Evolutionary conservation across 1,140 invertebrate species (phyloP).

Genomic region (Copidosoma floridanum): DNA sequence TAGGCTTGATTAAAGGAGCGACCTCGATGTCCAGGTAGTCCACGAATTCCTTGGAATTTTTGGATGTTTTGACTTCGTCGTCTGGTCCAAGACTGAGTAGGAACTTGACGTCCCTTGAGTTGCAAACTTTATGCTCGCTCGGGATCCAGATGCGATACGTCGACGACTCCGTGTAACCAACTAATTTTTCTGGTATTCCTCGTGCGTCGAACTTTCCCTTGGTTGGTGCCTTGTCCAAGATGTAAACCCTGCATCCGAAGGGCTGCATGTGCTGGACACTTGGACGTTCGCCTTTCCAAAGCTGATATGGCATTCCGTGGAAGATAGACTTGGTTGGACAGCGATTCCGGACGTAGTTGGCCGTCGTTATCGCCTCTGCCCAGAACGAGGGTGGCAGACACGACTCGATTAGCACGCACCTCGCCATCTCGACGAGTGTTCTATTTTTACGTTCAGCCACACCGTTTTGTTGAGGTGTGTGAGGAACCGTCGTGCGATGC

Average conservation of each 20-base stretch:
- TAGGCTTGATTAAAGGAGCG: too few relatives aligned
- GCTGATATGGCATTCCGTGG: not conserved
- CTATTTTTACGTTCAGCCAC: constrained; percentile 36
- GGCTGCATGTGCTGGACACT: constrained; percentile 12
- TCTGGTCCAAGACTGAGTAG: not conserved
- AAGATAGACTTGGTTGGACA: not conserved
- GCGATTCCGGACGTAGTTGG: not conserved
- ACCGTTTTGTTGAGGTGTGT: too few relatives aligned
- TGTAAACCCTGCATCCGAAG: constrained; percentile 24
- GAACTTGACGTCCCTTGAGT: constrained; percentile 36
- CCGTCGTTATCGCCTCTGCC: too few relatives aligned
- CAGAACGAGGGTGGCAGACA: not conserved
- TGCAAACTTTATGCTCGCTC: constrained; percentile 29
- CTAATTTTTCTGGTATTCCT: constrained; percentile 34
- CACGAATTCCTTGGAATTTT: not conserved
- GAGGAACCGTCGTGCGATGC: constrained; percentile 33
- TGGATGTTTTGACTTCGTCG: not conserved
- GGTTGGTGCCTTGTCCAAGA: constrained; percentile 16
- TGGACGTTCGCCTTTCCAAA: not conserved
- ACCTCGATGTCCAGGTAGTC: not conserved
- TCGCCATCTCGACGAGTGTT: too few relatives aligned
- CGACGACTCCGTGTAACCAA: constrained; percentile 36
- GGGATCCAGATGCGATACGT: constrained; percentile 36
- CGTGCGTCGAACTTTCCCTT: constrained; percentile 34
- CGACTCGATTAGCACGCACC: not conserved